Conservation (phyloP, 1,140 invertebrate species). For the Leguminivora glycinivorella region DNA sequence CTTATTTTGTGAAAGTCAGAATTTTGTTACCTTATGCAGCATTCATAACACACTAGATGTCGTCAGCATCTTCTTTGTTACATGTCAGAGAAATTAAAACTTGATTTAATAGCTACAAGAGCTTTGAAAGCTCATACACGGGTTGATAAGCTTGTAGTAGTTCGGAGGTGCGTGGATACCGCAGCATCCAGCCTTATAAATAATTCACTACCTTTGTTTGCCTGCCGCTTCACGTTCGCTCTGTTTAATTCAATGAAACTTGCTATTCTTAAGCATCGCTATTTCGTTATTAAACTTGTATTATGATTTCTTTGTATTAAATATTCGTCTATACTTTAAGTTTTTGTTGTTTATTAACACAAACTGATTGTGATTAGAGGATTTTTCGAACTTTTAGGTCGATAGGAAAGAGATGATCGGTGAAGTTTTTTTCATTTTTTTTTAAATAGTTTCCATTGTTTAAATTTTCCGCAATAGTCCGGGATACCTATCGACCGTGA, state of each 20-base stretch:
- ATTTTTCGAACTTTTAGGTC: neutral
- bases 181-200: constrained; percentile 16
- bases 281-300: neutral
- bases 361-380: neutral
- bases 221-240: neutral
- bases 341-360: neutral
- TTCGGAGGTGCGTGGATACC: neutral
- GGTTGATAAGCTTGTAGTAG: neutral
- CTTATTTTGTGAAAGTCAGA: neutral
- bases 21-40: neutral
- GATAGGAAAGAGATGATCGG: neutral
- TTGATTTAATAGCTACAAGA: neutral
- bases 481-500: constrained; percentile 16
- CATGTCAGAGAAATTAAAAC: neutral
- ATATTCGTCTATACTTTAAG: neutral
- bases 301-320: neutral
- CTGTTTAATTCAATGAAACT: constrained; percentile 19
- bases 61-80: neutral
- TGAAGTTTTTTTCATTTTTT: neutral
- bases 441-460: constrained; percentile 12
- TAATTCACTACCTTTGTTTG: constrained; percentile 24
- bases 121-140: neutral
- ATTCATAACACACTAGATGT: neutral
- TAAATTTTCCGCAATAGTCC: neutral
- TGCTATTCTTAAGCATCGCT: neutral